Evolutionary conservation across 2,113 vertebrate species (phyloP).

Genomic region (Pseudolaguvia tuberculata): DNA sequence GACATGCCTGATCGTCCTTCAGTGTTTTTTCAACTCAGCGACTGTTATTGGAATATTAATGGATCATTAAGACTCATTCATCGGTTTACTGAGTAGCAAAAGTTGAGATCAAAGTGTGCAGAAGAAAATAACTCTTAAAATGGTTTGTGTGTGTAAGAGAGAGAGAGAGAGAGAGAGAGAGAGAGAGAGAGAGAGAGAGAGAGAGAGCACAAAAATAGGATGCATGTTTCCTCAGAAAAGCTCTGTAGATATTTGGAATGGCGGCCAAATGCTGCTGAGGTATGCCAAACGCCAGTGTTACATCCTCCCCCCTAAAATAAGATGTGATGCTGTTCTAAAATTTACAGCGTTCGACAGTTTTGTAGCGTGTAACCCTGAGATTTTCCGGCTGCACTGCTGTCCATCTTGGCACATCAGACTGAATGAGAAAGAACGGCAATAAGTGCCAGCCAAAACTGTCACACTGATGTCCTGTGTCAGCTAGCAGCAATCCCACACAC

Average conservation of each 20-base stretch:
- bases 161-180: too few relatives aligned
- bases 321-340: conserved; percentile 55
- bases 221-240: conserved; percentile 42
- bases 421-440: conserved; percentile 59
- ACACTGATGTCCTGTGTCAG: conserved; percentile 61
- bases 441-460: conserved; percentile 67
- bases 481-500: conserved; percentile 51
- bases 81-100: conserved; percentile 52
- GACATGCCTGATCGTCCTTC: conserved; percentile 55
- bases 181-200: too few relatives aligned
- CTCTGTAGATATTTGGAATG: conserved; percentile 55
- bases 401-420: conserved; percentile 64
- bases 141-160: conserved; percentile 27
- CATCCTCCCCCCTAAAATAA: conserved; percentile 52
- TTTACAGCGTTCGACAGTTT: conserved; percentile 51
- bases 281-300: conserved; percentile 50
- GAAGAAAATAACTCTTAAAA: conserved; percentile 52
- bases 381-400: conserved; percentile 55
- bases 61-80: conserved; percentile 62
- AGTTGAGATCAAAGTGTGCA: conserved; percentile 56
- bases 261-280: conserved; percentile 59
- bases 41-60: conserved; percentile 61
- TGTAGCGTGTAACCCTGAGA: conserved; percentile 53
- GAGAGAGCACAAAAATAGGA: conserved; percentile 29
- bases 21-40: conserved; percentile 58